Evolutionary conservation across 2,113 vertebrate genomes (phyloP), one percentile per base, ranked within the genome.

Genomic region (Ceyx margarethae): DNA sequence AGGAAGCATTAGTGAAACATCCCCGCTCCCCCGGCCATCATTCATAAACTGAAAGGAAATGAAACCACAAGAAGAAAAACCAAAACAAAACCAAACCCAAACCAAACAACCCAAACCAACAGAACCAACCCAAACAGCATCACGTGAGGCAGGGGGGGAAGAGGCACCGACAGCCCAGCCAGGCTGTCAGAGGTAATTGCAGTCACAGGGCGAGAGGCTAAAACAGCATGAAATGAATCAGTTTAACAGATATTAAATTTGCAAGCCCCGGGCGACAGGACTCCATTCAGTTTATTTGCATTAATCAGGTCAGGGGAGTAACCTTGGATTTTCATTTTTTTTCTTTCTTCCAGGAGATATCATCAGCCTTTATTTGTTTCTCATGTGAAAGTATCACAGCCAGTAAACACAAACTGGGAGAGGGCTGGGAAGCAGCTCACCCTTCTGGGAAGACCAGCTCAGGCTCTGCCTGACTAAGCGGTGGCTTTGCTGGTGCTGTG

Each of bases 221-320:
- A 94, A 95, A 78, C 93, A 92, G 95, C 95, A 95, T 85, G 91
- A 95, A 95, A 93, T 81, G 93, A 95, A 92, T 88, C 95, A 89
- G 86, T 92, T 89, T 91, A 96, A 93, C 91, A 94, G 90, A 96
- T 96, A 96, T 96, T 96, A 96, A 94, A 95, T 94, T 95, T 95
- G 91, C 93, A 93, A 91, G 95, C 95, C 91, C 71, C 28, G 37
- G 95, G 95, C 94, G 57, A 95, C 91, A 85, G 88, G 84, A 69
- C 77, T 95, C 89, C n/a, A 3, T 81, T 94, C 82, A 90, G 93
- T 95, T 93, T 94, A 95, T 96, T 96, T 96, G 95, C 95, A 97
- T 93, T 95, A 96, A 93, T 95, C 94, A 96, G 95, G 95, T 95
- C 95, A 96, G 91, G 81, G 91, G 93, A 95, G 90, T 90, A 95